Evolutionary conservation across 1,140 invertebrate genomes (phyloP).

Genomic region (Bombus affinis): DNA sequence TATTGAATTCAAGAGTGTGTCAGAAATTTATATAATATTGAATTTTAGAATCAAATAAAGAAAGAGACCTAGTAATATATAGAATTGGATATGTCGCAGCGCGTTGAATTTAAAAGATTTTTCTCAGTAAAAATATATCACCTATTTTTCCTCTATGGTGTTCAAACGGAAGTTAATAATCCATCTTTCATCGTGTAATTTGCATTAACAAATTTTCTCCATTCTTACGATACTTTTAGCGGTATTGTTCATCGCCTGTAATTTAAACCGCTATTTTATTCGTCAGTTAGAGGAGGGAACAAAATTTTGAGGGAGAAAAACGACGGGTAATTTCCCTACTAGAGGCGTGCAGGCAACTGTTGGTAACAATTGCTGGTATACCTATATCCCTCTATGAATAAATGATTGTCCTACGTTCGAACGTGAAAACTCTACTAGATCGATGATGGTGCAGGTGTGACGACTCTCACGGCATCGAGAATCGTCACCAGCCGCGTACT

Average conservation of each 20-base stretch:
- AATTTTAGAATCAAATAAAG: too few relatives aligned
- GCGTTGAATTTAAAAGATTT: too few relatives aligned
- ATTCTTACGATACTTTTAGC: slow-evolving; percentile 19
- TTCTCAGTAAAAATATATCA: too few relatives aligned
- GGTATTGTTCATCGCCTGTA: slow-evolving; percentile 46
- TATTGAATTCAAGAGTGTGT: too few relatives aligned
- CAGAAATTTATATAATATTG: too few relatives aligned
- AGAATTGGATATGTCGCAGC: too few relatives aligned
- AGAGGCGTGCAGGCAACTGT: slow-evolving; percentile 3
- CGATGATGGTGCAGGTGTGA: slow-evolving; percentile 51
- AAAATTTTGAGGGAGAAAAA: neutral
- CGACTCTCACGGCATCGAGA: slow-evolving; percentile 51
- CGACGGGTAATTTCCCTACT: slow-evolving; percentile 29
- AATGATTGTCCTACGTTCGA: slow-evolving; percentile 60
- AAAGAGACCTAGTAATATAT: too few relatives aligned
- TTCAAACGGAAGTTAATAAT: too few relatives aligned
- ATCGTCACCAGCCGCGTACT: slow-evolving; percentile 16
- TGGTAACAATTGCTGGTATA: slow-evolving; percentile 53
- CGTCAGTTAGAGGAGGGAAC: neutral
- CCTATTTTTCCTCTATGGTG: too few relatives aligned
- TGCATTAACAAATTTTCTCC: too few relatives aligned
- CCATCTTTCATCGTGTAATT: too few relatives aligned
- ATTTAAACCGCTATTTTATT: neutral
- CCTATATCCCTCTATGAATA: slow-evolving; percentile 56
- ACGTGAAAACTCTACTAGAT: slow-evolving; percentile 60